phyloP scores from a whole-genome alignment of 1,140 invertebrate species.

The Thalassaphorura encarpata region DNA sequence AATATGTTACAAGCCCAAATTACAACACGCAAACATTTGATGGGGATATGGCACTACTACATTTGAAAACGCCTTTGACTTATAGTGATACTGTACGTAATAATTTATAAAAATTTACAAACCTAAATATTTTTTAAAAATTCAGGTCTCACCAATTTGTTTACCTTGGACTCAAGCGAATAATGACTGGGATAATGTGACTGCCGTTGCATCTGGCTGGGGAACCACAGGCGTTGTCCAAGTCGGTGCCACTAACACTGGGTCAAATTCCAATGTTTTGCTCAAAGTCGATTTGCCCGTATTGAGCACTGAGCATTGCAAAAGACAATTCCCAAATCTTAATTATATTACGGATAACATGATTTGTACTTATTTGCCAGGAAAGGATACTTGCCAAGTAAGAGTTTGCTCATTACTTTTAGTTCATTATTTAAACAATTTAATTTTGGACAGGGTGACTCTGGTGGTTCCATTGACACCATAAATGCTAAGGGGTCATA shows the following conservation, averaged over 20 bases:
- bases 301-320: neutral
- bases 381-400: slow-evolving; percentile 15
- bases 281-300: neutral
- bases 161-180: too few relatives aligned
- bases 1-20: slow-evolving; percentile 8
- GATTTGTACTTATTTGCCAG: neutral
- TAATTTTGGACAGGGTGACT: slow-evolving; percentile 16
- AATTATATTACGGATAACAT: neutral
- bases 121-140: too few relatives aligned
- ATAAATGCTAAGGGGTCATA: neutral
- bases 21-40: slow-evolving; percentile 18
- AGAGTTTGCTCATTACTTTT: neutral
- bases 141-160: too few relatives aligned
- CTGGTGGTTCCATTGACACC: slow-evolving; percentile 16
- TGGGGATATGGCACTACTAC: too few relatives aligned
- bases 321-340: neutral
- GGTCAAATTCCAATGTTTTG: neutral
- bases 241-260: neutral
- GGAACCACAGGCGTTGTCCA: slow-evolving; percentile 19
- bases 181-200: slow-evolving; percentile 17
- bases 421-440: neutral
- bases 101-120: too few relatives aligned
- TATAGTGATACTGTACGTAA: too few relatives aligned
- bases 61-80: too few relatives aligned
- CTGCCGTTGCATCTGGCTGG: slow-evolving; percentile 24